Conservation (phyloP, 1,140 invertebrate species). For the Mya arenaria region DNA sequence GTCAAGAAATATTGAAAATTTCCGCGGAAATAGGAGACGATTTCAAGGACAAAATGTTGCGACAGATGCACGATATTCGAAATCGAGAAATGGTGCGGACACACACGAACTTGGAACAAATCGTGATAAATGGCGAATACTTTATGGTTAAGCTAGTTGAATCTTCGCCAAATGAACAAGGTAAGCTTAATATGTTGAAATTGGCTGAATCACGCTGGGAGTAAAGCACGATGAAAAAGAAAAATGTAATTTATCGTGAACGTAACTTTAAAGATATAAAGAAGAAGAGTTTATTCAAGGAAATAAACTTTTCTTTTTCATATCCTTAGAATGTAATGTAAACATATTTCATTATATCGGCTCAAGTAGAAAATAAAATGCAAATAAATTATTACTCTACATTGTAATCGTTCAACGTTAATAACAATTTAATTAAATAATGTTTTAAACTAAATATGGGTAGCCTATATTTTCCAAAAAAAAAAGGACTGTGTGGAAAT, state of each 20-base stretch:
- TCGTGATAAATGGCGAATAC: slow-evolving; percentile 2
- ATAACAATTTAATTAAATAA: background rate
- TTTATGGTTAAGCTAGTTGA: slow-evolving; percentile 12
- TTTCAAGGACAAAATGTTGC: background rate
- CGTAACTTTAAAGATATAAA: no score
- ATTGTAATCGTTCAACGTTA: no score
- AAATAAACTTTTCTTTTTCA: no score
- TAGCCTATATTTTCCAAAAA: background rate
- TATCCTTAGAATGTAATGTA: no score
- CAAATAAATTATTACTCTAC: no score
- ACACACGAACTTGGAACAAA: slow-evolving; percentile 4
- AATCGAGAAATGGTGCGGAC: background rate
- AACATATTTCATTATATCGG: no score
- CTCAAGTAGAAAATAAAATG: no score
- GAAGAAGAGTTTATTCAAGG: no score
- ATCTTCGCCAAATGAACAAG: background rate
- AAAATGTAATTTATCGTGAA: no score
- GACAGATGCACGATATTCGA: background rate
- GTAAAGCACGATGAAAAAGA: no score
- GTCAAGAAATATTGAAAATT: no score
- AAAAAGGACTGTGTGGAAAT: background rate
- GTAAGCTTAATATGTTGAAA: background rate
- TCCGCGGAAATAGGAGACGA: no score
- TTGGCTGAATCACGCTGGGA: background rate
- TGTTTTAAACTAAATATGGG: background rate